Conservation (phyloP, 2,797 vertebrate species). For the Manis pentadactyla region DNA sequence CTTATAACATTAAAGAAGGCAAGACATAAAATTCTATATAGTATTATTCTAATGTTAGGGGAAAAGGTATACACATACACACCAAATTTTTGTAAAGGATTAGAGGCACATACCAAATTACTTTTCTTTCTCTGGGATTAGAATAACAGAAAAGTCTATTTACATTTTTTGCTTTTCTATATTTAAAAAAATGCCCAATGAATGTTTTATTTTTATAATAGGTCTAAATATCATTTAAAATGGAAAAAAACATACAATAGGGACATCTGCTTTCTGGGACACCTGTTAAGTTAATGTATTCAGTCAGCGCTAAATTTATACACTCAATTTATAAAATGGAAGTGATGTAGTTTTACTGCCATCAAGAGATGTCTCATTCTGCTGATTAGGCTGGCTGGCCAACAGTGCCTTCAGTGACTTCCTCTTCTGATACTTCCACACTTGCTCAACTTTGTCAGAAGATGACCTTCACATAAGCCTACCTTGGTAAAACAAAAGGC, state of each 20-base stretch:
- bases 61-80: neutral
- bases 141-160: neutral
- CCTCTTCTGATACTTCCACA: neutral
- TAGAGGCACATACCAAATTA: slow-evolving; percentile 9
- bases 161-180: neutral
- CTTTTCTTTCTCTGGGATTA: neutral
- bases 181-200: neutral
- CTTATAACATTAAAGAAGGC: slow-evolving; percentile 30
- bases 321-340: slow-evolving; percentile 11
- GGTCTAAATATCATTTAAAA: neutral
- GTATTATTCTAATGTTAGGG: neutral
- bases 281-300: slow-evolving; percentile 40
- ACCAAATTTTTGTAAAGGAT: neutral
- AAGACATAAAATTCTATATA: slow-evolving; percentile 19
- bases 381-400: neutral
- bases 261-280: slow-evolving; percentile 20
- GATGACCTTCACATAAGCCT: neutral
- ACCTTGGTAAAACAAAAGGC: neutral
- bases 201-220: slow-evolving; percentile 30
- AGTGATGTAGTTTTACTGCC: neutral
- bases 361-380: neutral
- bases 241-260: slow-evolving; percentile 39
- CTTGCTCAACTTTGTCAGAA: neutral
- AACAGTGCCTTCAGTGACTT: slow-evolving; percentile 16
- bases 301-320: neutral